Conservation (phyloP, 2,113 vertebrate genomes). For the Pogona vitticeps region DNA sequence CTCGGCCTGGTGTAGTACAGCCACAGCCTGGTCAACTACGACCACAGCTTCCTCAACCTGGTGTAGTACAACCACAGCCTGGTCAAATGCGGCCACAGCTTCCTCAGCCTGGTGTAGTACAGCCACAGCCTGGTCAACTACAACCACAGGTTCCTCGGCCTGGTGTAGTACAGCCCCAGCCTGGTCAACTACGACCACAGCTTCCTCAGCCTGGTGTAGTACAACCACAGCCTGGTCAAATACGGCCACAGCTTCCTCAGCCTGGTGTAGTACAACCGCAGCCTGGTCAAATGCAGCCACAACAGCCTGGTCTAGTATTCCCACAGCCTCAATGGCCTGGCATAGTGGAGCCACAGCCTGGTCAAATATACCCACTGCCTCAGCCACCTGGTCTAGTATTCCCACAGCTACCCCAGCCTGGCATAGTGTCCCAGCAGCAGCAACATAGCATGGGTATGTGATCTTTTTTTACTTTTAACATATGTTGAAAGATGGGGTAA, state of each 20-base stretch:
- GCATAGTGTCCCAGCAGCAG: not conserved
- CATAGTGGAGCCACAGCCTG: not conserved
- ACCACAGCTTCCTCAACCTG: not conserved
- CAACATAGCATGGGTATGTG: constrained; percentile 26
- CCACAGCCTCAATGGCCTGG: not conserved
- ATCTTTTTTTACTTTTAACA: not conserved
- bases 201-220: too few species aligned
- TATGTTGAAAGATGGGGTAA: not conserved
- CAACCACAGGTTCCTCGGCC: too few species aligned
- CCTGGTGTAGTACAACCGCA: too few species aligned
- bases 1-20: not conserved
- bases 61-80: too few species aligned
- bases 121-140: too few species aligned
- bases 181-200: too few species aligned
- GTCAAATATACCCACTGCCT: not conserved
- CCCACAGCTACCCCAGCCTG: not conserved
- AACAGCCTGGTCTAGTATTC: not conserved
- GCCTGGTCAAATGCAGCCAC: not conserved
- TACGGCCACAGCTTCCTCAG: fast-evolving
- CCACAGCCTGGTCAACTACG: too few species aligned
- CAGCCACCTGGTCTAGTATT: not conserved
- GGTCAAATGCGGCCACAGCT: too few species aligned
- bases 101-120: not conserved
- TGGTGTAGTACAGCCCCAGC: too few species aligned
- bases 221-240: fast-evolving